Percentiles rank a stretch among this genome's conserved stretches.
Conservation (phyloP, 2,113 vertebrate species). For the Dipodomys spectabilis region DNA sequence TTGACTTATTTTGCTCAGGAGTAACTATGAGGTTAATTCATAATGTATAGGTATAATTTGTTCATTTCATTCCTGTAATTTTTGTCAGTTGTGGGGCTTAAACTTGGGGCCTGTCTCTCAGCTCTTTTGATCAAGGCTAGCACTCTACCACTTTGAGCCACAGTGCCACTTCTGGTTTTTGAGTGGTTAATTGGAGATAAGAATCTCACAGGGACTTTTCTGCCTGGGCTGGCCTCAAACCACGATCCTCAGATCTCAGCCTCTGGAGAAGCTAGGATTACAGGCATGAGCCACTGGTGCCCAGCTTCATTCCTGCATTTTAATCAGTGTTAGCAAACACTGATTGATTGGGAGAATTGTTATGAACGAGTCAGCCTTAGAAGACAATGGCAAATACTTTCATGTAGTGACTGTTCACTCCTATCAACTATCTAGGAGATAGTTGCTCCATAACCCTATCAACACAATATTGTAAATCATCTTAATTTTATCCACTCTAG, state of each 20-base stretch:
- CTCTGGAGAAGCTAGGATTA: too few species aligned
- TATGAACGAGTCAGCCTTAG: not conserved
- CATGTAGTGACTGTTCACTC: not conserved
- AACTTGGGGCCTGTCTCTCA: too few species aligned
- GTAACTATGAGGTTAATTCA: not conserved
- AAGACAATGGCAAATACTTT: not conserved
- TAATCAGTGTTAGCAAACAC: not conserved
- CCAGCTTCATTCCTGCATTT: not conserved
- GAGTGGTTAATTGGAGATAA: too few species aligned
- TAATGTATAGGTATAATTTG: not conserved
- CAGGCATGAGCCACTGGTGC: too few species aligned
- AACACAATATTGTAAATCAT: not conserved
- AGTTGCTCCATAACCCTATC: not conserved
- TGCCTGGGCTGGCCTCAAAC: too few species aligned
- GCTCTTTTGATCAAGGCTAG: too few species aligned
- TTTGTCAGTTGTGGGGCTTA: too few species aligned
- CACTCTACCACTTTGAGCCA: too few species aligned
- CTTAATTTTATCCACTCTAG: constrained; percentile 5
- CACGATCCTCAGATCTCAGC: too few species aligned
- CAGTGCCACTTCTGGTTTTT: too few species aligned
- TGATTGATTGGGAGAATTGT: not conserved
- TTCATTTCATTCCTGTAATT: not conserved
- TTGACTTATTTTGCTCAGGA: not conserved
- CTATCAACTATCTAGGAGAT: not conserved
- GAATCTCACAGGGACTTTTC: too few species aligned